Percentiles rank a stretch among this genome's conserved stretches.
Conservation (phyloP, 2,888 invertebrate species). For the Buathra laborator region DNA sequence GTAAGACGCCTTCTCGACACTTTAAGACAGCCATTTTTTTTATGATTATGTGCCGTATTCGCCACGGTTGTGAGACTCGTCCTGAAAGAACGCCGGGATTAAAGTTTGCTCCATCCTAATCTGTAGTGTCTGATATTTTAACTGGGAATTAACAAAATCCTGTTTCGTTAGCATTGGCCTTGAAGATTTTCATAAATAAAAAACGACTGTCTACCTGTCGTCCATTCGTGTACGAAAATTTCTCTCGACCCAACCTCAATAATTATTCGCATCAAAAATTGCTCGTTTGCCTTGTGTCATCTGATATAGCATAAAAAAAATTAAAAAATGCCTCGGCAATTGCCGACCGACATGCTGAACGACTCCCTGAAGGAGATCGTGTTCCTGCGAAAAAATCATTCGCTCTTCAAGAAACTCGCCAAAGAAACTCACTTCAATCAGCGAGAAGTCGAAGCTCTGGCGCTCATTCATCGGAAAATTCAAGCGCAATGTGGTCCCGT, state of each 20-base stretch:
- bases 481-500: slow-evolving; percentile 75
- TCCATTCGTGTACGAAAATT: slow-evolving; percentile 15
- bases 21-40: slow-evolving; percentile 60
- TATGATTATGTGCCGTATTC: slow-evolving; percentile 47
- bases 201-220: slow-evolving; percentile 56
- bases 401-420: slow-evolving; percentile 75
- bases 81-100: slow-evolving; percentile 56
- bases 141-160: slow-evolving; percentile 1
- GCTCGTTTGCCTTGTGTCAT: not conserved
- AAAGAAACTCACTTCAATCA: slow-evolving; percentile 76
- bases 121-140: slow-evolving; percentile 34
- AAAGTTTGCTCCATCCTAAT: slow-evolving; percentile 26
- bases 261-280: slow-evolving; percentile 30
- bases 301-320: slow-evolving; percentile 66
- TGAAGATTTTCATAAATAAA: slow-evolving; percentile 39
- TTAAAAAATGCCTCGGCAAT: slow-evolving; percentile 81
- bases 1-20: slow-evolving; percentile 63
- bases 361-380: slow-evolving; percentile 77
- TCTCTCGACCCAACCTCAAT: not conserved
- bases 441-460: slow-evolving; percentile 80
- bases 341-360: slow-evolving; percentile 77
- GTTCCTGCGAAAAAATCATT: slow-evolving; percentile 77
- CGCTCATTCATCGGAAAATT: slow-evolving; percentile 80
- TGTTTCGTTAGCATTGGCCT: not conserved
- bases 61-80: slow-evolving; percentile 11